These are phyloP conservation scores for Gadopsis marmoratus DNA, from an alignment of 2,797 vertebrate species.

Conservation along the genomic window DNA sequence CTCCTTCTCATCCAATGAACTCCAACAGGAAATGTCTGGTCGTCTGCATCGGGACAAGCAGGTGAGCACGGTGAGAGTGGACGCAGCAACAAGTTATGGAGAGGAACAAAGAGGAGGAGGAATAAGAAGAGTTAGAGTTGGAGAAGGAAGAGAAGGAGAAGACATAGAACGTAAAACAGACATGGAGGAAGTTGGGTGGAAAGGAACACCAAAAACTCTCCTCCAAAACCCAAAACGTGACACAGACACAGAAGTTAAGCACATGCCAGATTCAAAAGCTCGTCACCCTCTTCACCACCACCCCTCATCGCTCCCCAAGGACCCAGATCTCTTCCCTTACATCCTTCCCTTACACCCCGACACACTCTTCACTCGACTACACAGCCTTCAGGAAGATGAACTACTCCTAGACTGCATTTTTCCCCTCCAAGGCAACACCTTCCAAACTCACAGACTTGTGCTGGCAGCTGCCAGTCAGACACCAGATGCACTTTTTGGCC, in stretches of 20 bases:
- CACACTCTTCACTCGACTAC: conserved; percentile 29
- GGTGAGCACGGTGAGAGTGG: background rate
- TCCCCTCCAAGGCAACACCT: background rate
- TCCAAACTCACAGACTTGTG: conserved; percentile 25
- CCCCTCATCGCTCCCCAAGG: background rate
- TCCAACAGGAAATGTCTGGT: background rate
- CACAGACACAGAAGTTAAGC: background rate
- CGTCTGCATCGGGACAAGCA: background rate
- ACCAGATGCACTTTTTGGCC: conserved; percentile 7
- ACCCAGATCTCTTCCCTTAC: conserved; percentile 6
- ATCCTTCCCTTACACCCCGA: conserved; percentile 24
- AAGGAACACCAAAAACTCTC: background rate
- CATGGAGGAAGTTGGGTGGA: background rate
- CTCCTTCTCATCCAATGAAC: background rate
- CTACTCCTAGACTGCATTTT: conserved; percentile 40
- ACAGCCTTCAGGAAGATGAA: conserved; percentile 4
- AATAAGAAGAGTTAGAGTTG: background rate
- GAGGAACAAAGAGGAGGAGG: background rate
- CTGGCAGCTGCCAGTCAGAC: conserved; percentile 40
- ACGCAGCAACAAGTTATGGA: background rate
- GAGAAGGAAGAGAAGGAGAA: background rate
- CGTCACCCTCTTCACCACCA: background rate
- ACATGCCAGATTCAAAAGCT: background rate
- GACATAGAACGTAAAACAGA: accelerated
- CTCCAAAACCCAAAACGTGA: background rate